Conservation (phyloP, 2,797 vertebrate species). For the Malacoctenus gilli region DNA sequence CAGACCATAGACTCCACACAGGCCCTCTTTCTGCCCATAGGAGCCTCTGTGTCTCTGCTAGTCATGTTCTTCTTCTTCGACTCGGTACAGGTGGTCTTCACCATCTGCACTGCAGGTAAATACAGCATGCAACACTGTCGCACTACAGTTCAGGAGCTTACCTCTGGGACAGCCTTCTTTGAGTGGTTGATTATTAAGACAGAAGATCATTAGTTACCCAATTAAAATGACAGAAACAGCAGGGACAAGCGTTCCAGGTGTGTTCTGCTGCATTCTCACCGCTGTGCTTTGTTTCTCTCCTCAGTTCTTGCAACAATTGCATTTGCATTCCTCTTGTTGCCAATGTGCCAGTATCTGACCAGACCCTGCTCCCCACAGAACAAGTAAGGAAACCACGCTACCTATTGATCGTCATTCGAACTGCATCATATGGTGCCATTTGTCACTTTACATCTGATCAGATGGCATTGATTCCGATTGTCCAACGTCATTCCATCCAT, state of each 20-base stretch:
- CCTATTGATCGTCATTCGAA: slow-evolving; percentile 10
- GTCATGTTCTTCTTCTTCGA: slow-evolving; percentile 99
- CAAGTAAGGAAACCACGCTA: slow-evolving; percentile 87
- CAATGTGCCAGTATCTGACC: slow-evolving; percentile 99
- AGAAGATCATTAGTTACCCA: slow-evolving; percentile 32
- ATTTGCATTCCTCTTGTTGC: slow-evolving; percentile 98
- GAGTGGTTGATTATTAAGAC: slow-evolving; percentile 30
- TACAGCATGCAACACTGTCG: neutral
- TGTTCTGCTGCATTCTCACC: slow-evolving; percentile 36
- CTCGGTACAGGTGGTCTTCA: slow-evolving; percentile 99
- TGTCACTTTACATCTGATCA: no score
- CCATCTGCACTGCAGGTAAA: slow-evolving; percentile 99
- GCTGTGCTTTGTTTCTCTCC: slow-evolving; percentile 55
- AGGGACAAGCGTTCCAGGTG: slow-evolving; percentile 12
- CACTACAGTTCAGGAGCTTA: slow-evolving; percentile 12
- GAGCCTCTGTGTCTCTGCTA: slow-evolving; percentile 96
- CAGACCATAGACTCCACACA: slow-evolving; percentile 99
- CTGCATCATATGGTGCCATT: neutral
- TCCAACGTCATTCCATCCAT: no score
- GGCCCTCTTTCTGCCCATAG: slow-evolving; percentile 96
- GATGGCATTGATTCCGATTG: no score
- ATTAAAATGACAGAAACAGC: slow-evolving; percentile 33
- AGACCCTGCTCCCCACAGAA: slow-evolving; percentile 97
- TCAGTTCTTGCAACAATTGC: slow-evolving; percentile 98
- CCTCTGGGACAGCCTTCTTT: slow-evolving; percentile 14